These are phyloP conservation scores for Apostichopus parvimensis DNA, from an alignment of 35 echinoderm and acorn worm genomes.

Conservation along the genomic window DNA sequence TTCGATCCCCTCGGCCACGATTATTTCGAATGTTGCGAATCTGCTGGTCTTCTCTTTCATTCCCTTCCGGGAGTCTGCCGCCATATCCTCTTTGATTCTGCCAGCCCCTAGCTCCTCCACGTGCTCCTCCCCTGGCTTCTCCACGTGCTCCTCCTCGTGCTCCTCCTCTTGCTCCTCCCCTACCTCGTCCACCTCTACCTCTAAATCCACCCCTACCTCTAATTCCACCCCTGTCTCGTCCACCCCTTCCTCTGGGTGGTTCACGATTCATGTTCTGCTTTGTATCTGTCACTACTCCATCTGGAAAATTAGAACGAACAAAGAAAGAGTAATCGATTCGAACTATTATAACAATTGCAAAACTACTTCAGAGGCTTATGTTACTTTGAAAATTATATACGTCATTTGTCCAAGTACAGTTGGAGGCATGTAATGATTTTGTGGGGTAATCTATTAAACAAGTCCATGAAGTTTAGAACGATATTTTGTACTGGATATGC, in stretches of 20 bases:
- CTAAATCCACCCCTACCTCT: too few species aligned
- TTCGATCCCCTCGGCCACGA: not conserved
- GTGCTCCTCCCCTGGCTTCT: not conserved
- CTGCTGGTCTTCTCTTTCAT: not conserved
- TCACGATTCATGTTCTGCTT: too few species aligned
- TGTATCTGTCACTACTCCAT: too few species aligned
- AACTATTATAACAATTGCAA: too few species aligned
- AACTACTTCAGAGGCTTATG: too few species aligned
- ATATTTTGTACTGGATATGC: too few species aligned
- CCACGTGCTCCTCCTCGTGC: not conserved
- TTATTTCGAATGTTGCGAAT: not conserved
- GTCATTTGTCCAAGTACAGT: too few species aligned
- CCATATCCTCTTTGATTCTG: not conserved
- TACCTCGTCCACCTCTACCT: not conserved
- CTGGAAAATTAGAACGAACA: too few species aligned
- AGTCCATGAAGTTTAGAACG: too few species aligned
- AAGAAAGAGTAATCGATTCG: not conserved
- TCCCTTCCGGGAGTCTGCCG: not conserved
- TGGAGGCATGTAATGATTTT: too few species aligned
- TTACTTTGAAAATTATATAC: too few species aligned
- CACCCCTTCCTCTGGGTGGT: conserved; percentile 6
- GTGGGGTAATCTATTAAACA: too few species aligned
- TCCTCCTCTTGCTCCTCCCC: not conserved
- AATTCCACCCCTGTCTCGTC: not conserved
- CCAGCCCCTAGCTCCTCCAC: conserved; percentile 34